Base-by-base conservation (phyloP, 2,888 invertebrate species). In the Tipula lateralis region DNA sequence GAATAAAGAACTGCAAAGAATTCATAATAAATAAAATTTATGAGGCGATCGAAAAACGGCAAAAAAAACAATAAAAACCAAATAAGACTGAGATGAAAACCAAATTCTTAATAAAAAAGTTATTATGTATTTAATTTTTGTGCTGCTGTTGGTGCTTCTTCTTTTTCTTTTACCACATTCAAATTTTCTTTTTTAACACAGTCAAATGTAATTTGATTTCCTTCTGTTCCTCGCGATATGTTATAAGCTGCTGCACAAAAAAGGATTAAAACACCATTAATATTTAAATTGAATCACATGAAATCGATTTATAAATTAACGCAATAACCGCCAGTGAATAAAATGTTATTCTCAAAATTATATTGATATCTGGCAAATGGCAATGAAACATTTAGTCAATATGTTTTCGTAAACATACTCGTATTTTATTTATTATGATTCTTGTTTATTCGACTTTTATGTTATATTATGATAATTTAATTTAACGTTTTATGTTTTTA, bases 121-220 rank as follows among this genome's bases (percentile, higher is more conserved):
- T 66, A 66, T 66, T 66, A 66, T n/a, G n/a, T n/a, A n/a, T 66
- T 66, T 66, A 66, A 66, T 66, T 66, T 44, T 6, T 66, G 66
- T 66, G 66, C 66, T 66, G 66, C 66, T 66, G 66, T 66, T 66
- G 66, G 66, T 66, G 66, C 66, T 66, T 66, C 66, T 66, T 66
- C 24, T 24, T 66, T 7, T 66, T 66, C 66, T 66, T 24, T 19
- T 66, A 66, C 66, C 66, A 24, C 66, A n/a, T 50, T 50, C 6
- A 50, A 5, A 50, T 50, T 50, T 50, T 16, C 16, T 50, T 50
- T 50, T 50, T 50, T 50, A 50, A 50, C 44, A 66, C 66, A 66
- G 66, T 66, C 66, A 66, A 66, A 66, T 66, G 24, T 66, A 66
- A 66, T 66, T 66, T 24, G 66, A 66, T 66, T 66, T 66, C 66